phyloP scores from a whole-genome alignment of 1,140 invertebrate species.

The Mycetomoellerius zeteki region DNA sequence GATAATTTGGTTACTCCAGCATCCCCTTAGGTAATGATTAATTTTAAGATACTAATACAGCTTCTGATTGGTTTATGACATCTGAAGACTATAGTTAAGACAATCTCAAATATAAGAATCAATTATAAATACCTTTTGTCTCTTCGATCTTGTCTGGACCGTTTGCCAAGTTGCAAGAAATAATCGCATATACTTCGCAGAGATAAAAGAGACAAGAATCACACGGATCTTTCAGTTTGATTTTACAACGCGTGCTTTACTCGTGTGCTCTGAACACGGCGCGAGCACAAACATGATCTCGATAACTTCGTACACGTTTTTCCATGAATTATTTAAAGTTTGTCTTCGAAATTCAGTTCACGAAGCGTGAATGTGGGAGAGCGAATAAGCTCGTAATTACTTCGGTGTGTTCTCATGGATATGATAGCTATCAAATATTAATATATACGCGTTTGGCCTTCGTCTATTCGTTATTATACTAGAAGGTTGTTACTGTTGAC shows the following conservation, averaged over 20 bases:
- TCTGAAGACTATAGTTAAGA: no score
- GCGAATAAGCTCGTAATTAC: slow-evolving; percentile 47
- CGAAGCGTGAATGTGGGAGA: slow-evolving; percentile 43
- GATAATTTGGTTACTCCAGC: no score
- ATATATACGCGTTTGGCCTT: slow-evolving; percentile 22
- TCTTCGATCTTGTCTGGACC: background rate
- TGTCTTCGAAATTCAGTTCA: slow-evolving; percentile 49
- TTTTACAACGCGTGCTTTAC: background rate
- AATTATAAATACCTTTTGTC: no score
- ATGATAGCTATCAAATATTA: slow-evolving; percentile 44
- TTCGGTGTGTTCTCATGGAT: slow-evolving; percentile 1
- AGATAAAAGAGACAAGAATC: slow-evolving; percentile 20
- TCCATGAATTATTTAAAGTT: slow-evolving; percentile 63
- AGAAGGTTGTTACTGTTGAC: background rate
- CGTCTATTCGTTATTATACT: background rate
- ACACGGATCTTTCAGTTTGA: background rate
- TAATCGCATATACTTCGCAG: background rate
- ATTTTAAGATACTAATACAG: no score
- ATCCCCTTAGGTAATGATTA: no score
- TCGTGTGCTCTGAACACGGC: background rate
- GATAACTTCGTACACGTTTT: slow-evolving; percentile 26
- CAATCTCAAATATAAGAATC: no score
- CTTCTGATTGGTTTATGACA: no score
- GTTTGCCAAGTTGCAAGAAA: background rate
- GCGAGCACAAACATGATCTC: slow-evolving; percentile 8